Base-by-base conservation (phyloP, 2,113 vertebrate genomes). In the Aplodontia rufa region DNA sequence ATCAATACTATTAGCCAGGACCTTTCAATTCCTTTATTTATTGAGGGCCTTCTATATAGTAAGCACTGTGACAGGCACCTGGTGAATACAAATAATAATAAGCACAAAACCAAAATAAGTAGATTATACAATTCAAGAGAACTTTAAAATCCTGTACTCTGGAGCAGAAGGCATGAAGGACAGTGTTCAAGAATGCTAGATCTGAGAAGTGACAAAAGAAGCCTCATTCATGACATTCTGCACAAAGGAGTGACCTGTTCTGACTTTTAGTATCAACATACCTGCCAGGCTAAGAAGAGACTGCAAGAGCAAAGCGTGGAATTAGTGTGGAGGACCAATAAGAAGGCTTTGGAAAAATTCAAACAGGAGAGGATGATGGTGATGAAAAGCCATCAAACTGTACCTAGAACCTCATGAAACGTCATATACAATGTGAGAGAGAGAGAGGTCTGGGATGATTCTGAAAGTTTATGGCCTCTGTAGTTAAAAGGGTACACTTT, bases 171-270 rank as follows among this genome's bases (percentile, higher is more conserved):
- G 26, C 20, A 7, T 51, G n/a, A 28, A 16, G 16, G 3, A 24
- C 8, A 45, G 12, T 0, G 42, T 4, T 14, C 3, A 35, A 22
- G 42, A 28, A 55, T 20, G 49, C 7, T 1, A n/a, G 3, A 17
- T 14, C 22, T 75, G 40, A 49, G 47, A 51, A 28, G 42, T 19
- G 16, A 87, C 45, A 71, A 45, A 22, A 30, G 40, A 64, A 22
- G 37, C 11, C 49, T 49, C 26, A 32, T 62, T 45, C 47, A 37
- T 35, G 3, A 42, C n/a, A 8, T 81, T 60, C 55, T 13, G 47
- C 16, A 35, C 24, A 55, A 14, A 32, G 14, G 12, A 45, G 35
- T 7, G 32, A 5, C 13, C 24, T 8, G 19, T 32, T 78, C 71
- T 26, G n/a, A 84, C n/a, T 28, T 79, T 14, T 42, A 6, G 24